Percentiles rank a stretch among this genome's conserved stretches.
phyloP scores from a whole-genome alignment of 2,113 vertebrate genomes.

The Bombycilla garrulus region DNA sequence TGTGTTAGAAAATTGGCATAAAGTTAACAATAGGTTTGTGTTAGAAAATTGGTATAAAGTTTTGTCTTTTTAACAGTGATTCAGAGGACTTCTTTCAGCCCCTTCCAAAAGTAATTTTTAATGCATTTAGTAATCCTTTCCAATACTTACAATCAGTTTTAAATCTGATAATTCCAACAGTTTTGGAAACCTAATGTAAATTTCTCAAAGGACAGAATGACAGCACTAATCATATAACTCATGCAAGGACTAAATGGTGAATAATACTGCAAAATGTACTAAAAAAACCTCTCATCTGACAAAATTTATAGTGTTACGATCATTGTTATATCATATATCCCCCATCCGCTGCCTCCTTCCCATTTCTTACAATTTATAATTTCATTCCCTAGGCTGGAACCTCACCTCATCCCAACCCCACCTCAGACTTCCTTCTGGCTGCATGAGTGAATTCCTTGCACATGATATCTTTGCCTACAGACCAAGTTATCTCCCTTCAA shows the following conservation, averaged over 20 bases:
- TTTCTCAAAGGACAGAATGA: not conserved
- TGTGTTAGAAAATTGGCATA: not conserved
- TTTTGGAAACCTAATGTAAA: not conserved
- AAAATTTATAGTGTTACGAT: conserved; percentile 22
- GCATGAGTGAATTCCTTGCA: not conserved
- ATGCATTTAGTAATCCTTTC: not conserved
- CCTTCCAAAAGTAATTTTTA: not conserved
- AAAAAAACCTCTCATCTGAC: not conserved
- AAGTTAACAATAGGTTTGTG: not conserved
- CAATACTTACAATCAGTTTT: not conserved
- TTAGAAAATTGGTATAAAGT: not conserved
- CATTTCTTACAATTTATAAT: not conserved
- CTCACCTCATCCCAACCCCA: not conserved
- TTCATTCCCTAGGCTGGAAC: not conserved
- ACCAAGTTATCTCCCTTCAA: not conserved
- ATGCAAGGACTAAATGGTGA: not conserved
- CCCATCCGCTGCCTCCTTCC: not conserved
- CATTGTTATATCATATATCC: not conserved
- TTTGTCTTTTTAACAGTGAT: not conserved
- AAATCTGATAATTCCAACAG: not conserved
- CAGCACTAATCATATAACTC: not conserved
- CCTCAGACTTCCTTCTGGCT: not conserved
- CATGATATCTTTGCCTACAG: not conserved
- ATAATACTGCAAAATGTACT: not conserved
- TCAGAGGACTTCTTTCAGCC: not conserved